These are phyloP conservation scores for Teleiodes luculella DNA, from an alignment of 2,888 invertebrate species.

Conservation along the genomic window DNA sequence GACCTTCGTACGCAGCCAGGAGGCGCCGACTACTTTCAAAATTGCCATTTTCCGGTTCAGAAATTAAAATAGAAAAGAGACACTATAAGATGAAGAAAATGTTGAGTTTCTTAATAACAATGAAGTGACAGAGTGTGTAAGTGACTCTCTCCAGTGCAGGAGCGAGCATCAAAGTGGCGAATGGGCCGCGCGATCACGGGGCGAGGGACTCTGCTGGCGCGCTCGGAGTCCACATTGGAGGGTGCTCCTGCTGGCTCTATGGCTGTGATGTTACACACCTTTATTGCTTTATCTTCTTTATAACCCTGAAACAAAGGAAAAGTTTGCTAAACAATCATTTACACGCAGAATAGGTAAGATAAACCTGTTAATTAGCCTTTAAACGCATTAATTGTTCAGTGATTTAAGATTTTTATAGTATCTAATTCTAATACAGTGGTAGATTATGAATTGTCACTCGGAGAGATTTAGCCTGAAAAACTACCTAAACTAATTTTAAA, in stretches of 20 bases:
- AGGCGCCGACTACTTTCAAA: slow-evolving; percentile 88
- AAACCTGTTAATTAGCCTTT: too few relatives aligned
- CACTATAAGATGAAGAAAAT: slow-evolving; percentile 74
- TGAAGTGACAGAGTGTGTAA: slow-evolving; percentile 77
- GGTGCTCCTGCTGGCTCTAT: slow-evolving; percentile 36
- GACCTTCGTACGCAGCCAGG: slow-evolving; percentile 86
- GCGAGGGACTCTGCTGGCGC: slow-evolving; percentile 38
- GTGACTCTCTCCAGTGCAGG: slow-evolving; percentile 62
- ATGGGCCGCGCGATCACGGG: slow-evolving; percentile 50
- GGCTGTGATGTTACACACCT: slow-evolving; percentile 47
- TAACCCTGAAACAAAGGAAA: slow-evolving; percentile 64
- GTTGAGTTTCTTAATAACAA: slow-evolving; percentile 76
- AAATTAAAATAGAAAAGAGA: slow-evolving; percentile 32
- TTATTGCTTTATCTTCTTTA: slow-evolving; percentile 44
- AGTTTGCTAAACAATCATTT: background rate
- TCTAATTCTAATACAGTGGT: too few relatives aligned
- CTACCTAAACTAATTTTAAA: too few relatives aligned
- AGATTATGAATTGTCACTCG: too few relatives aligned
- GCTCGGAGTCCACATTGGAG: slow-evolving; percentile 59
- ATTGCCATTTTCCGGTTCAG: slow-evolving; percentile 67
- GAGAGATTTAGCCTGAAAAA: too few relatives aligned
- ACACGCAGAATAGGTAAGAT: too few relatives aligned
- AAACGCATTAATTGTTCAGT: too few relatives aligned
- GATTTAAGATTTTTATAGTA: too few relatives aligned
- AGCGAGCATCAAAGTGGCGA: slow-evolving; percentile 69